These are phyloP conservation scores for Dryadula phaetusa DNA, from an alignment of 2,888 invertebrate species.

Conservation along the genomic window DNA sequence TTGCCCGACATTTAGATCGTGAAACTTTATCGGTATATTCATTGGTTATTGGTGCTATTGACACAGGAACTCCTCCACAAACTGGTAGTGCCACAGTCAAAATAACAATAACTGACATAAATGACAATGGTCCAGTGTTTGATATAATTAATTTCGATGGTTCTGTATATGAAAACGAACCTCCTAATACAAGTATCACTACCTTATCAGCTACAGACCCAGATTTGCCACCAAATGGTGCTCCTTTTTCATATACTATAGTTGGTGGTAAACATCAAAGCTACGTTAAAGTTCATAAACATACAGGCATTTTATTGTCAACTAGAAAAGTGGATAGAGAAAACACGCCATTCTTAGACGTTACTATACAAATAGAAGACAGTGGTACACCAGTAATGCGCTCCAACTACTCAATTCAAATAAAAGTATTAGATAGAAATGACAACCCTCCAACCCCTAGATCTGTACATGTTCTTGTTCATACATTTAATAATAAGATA, in stretches of 20 bases:
- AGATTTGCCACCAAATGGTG: slow-evolving; percentile 95
- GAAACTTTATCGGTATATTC: slow-evolving; percentile 91
- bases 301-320: slow-evolving; percentile 91
- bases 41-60: slow-evolving; percentile 93
- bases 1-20: slow-evolving; percentile 90
- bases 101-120: slow-evolving; percentile 93
- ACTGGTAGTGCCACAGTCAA: slow-evolving; percentile 95
- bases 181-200: slow-evolving; percentile 92
- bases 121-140: slow-evolving; percentile 96
- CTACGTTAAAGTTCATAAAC: slow-evolving; percentile 90
- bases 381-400: slow-evolving; percentile 93
- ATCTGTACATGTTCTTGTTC: slow-evolving; percentile 91
- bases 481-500: slow-evolving; percentile 90
- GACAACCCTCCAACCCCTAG: slow-evolving; percentile 95
- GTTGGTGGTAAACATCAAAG: slow-evolving; percentile 91
- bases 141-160: slow-evolving; percentile 89
- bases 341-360: slow-evolving; percentile 88
- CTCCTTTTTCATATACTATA: slow-evolving; percentile 93
- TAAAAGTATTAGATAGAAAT: slow-evolving; percentile 93
- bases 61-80: slow-evolving; percentile 94
- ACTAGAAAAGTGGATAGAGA: slow-evolving; percentile 93
- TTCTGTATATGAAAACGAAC: slow-evolving; percentile 94
- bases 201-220: slow-evolving; percentile 94
- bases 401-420: slow-evolving; percentile 90
- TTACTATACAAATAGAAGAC: slow-evolving; percentile 94